Evolutionary conservation across 2,113 vertebrate species (phyloP).

Genomic region (Rhipidura dahli): DNA sequence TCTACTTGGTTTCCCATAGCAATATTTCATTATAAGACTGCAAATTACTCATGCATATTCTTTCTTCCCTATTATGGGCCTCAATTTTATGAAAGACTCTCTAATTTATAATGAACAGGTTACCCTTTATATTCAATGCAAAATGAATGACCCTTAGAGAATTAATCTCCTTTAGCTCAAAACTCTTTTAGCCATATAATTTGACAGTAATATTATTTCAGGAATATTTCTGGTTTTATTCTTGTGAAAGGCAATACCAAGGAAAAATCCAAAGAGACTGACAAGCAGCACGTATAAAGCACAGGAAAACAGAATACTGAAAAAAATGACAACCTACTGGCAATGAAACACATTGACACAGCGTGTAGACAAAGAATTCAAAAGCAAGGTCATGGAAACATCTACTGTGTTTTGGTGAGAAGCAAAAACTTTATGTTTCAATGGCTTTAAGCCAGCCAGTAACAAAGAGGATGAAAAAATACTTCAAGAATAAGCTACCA

Average conservation of each 20-base stretch:
- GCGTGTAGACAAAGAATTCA: not conserved
- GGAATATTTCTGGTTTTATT: not conserved
- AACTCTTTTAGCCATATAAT: not conserved
- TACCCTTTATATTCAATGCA: not conserved
- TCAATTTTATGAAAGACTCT: not conserved
- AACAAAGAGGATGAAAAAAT: not conserved
- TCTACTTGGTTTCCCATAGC: not conserved
- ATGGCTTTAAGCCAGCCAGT: not conserved
- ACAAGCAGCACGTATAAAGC: not conserved
- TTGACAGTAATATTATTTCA: not conserved
- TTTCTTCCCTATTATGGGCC: not conserved
- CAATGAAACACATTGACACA: not conserved
- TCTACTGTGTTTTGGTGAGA: not conserved
- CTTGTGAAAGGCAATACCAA: not conserved
- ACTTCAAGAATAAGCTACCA: not conserved
- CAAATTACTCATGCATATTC: conserved; percentile 1
- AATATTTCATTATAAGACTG: conserved; percentile 3
- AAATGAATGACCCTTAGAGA: not conserved
- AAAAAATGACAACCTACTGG: not conserved
- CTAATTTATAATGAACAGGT: not conserved
- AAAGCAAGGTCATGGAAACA: not conserved
- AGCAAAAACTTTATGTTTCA: not conserved
- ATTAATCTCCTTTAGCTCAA: not conserved
- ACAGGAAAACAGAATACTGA: not conserved
- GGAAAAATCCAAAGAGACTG: not conserved